phyloP scores from a whole-genome alignment of 1,140 invertebrate genomes.

The Hylaeus anthracinus region DNA sequence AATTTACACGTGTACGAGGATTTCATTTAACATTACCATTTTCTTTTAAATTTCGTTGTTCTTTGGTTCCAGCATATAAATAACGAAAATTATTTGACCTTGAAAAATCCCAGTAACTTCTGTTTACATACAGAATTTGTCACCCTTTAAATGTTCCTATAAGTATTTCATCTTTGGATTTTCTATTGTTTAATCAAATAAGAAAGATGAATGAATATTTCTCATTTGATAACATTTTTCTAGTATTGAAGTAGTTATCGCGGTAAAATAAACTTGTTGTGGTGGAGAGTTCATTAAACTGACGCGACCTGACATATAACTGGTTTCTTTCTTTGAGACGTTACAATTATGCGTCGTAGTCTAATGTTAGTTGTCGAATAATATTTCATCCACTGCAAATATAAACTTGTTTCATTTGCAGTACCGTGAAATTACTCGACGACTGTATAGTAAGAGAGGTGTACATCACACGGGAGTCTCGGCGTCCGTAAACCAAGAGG shows the following conservation, averaged over 20 bases:
- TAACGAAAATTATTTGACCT: not conserved
- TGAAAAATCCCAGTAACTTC: not conserved
- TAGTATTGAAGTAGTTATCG: not conserved
- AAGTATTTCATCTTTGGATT: not conserved
- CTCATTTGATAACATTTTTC: not conserved
- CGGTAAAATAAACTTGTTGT: not conserved
- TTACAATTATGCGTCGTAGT: not conserved
- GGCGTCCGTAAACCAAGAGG: slow-evolving; percentile 74
- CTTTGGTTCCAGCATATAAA: not conserved
- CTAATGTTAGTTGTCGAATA: not conserved
- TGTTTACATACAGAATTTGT: not conserved
- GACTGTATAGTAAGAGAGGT: slow-evolving; percentile 80
- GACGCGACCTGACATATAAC: not conserved
- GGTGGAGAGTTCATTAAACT: slow-evolving; percentile 1
- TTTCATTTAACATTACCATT: not conserved
- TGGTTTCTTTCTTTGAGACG: not conserved
- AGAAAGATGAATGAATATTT: no score
- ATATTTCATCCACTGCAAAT: not conserved
- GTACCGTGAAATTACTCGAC: slow-evolving; percentile 60
- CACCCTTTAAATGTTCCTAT: not conserved
- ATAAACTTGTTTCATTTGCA: slow-evolving; percentile 18
- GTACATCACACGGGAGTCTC: slow-evolving; percentile 79
- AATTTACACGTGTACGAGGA: not conserved
- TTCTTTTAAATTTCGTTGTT: not conserved
- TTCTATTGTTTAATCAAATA: not conserved